Base-by-base conservation (phyloP, 2,888 invertebrate genomes). In the Dolichomitus sp. region DNA sequence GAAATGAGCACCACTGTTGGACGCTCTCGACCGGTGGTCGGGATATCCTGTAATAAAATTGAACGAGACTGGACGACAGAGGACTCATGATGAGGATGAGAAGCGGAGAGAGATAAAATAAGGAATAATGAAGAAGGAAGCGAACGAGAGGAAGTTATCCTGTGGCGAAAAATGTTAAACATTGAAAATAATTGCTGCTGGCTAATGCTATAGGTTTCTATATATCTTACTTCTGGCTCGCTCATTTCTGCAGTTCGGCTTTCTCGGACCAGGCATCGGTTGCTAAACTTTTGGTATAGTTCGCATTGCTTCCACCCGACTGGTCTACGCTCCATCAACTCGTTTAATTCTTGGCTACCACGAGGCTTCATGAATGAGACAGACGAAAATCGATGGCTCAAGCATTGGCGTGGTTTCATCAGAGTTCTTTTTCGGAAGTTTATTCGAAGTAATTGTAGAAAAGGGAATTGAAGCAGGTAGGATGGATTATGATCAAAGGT, bases 41-140 rank as follows among this genome's bases (percentile, higher is more conserved):
- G 88, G 85, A 89, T 88, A 89, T 89, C 87, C 88, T 84, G 87
- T 87, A 87, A 90, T 90, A 89, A 90, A 90, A 88, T 80, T 81
- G 81, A 88, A 90, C 85, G 88, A 89, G 86, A 79, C 63, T 57
- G 81, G 80, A 85, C 81, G 80, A 42, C 61, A 33, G 81, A 54
- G 81, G 37, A 65, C 70, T 65, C 33, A 30, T 33, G 57, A 63
- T 9, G 57, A 57, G 76, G 48, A 50, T 66, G 66, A 66, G 72
- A 81, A 77, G 52, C 66, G 68, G 17, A 6, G 54, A 45, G 77
- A 61, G 52, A n/a, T 59, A 42, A 54, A 52, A 73, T 40, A 63
- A 68, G 68, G 61, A 45, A 50, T 30, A 33, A 65, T 37, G 83
- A 75, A 74, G 80, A 57, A 72, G 79, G 63, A 76, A 83, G 63